Base-by-base conservation (phyloP, 2,888 invertebrate species). In the Eupithecia abbreviata region DNA sequence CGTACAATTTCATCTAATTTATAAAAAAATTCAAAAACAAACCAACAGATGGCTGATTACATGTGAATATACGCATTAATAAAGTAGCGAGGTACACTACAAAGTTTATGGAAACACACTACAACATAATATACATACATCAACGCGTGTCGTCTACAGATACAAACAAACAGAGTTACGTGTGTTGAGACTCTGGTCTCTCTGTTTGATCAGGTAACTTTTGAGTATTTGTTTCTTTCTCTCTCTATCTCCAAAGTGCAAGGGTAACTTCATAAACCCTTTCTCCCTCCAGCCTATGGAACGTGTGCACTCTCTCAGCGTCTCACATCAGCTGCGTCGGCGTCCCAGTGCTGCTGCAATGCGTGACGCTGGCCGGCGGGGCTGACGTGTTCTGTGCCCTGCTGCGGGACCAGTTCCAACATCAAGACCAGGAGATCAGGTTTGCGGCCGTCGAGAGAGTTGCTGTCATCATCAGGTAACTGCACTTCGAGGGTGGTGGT, bases 391-490 rank as follows among this genome's bases (percentile, higher is more conserved):
- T 99, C 91, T 99, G 99, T 97, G 96, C 97, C 81, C 96, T 99
- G n/a, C 97, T 99, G 74, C 98, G 99, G 88, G 98, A 98, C 86
- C 98, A 98, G 89, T 99, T 99, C 93, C 98, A 98, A 84, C 97
- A 97, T 88, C 95, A 96, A 10, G 98, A 99, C 91, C 98, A 99
- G 97, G 96, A 97, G 81, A 96, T 97, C 30, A 96, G 99, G 82
- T 99, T 99, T 94, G 97, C 98, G 70, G 99, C 99, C 49, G 99
- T 99, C 58, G 99, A 99, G 93, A 96, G 99, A 82, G 98, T 99
- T 55, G 98, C 98, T 55, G 97, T 99, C 75, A 97, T 99, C 80
- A 98, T 98, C 47, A 96, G 97, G 89, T 94, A 66, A 66, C 7
- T 5, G 51, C 12, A 49, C 3, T 30, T 30, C 30, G 30, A 30